These are phyloP conservation scores for Bothrops jararaca DNA, from an alignment of 2,113 vertebrate genomes.

Conservation along the genomic window DNA sequence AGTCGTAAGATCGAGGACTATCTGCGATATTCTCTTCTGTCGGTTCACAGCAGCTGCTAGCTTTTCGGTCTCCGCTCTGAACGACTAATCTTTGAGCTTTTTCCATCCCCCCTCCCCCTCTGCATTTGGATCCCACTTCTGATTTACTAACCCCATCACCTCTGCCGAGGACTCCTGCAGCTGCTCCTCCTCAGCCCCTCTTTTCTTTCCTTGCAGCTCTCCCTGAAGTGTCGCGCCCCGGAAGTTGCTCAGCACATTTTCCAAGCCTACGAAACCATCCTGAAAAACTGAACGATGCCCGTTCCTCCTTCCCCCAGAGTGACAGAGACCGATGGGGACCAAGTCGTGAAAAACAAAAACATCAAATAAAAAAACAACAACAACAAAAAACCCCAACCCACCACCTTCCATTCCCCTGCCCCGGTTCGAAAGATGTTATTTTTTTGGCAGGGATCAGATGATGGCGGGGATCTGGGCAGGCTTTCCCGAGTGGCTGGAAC, in stretches of 20 bases:
- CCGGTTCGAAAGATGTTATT: constrained; percentile 31
- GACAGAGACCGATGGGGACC: background rate
- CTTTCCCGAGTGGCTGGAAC: background rate
- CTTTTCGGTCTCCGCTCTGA: background rate
- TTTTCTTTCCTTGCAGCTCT: constrained; percentile 73
- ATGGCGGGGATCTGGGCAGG: background rate
- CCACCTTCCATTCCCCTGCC: background rate
- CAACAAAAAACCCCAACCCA: background rate
- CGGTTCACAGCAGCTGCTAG: background rate
- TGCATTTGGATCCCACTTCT: background rate
- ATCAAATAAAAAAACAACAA: background rate
- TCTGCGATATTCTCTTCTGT: background rate
- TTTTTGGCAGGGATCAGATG: background rate
- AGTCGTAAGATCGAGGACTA: no score
- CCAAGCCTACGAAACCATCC: constrained; percentile 89
- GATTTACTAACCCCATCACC: background rate
- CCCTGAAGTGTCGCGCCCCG: constrained; percentile 89
- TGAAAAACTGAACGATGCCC: constrained; percentile 87
- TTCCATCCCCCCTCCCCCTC: background rate
- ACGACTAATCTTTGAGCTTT: background rate
- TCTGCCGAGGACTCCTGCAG: background rate
- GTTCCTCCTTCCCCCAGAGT: background rate
- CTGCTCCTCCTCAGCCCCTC: background rate
- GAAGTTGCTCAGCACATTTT: constrained; percentile 88
- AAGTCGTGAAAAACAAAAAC: background rate